Evolutionary conservation across 2,113 vertebrate genomes (phyloP), one percentile per base, ranked within the genome.

Genomic region (Stigmatopora argus): DNA sequence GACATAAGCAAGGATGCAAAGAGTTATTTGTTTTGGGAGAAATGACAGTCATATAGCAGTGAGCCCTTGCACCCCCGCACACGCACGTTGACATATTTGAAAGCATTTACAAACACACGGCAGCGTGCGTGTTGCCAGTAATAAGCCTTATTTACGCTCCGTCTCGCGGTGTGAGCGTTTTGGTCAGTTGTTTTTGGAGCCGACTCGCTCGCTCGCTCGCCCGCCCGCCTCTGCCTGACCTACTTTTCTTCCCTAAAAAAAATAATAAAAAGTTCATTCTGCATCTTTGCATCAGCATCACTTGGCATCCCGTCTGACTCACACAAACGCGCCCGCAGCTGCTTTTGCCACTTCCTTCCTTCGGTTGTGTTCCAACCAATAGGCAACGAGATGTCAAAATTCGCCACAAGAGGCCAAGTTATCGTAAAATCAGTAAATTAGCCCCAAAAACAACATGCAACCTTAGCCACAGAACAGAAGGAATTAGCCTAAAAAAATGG

Each of bases 161-260:
- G 64, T 61, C 77, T 63, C 67, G 61, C 59, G 6, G 47, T 8
- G 47, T 17, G 47, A 18, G 47, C 18, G 61, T 74, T 65, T 21
- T 64, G 71, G 69, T 69, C 77, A 73, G 67, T 74, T 74, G 60
- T 69, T 67, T 14, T 3, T 62, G 63, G 38, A 70, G 62, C 35
- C 52, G 55, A 7, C 52, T 65, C 12, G 59, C 71, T 63, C 62
- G 38, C n/a, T n/a, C n/a, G n/a, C n/a, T n/a, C n/a, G n/a, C n/a
- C n/a, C n/a, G n/a, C 74, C 72, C 70, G 2, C 60, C 17, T 17
- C 70, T 66, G 74, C 26, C 65, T 86, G 85, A 86, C 85, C 85
- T 80, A 81, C 57, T 73, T 85, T 84, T 75, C 73, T 61, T 53
- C 57, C 38, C 59, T 15, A 21, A 41, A 69, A 76, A 49, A 53